Base-by-base conservation (phyloP, 2,888 invertebrate genomes). In the Eupithecia abbreviata region DNA sequence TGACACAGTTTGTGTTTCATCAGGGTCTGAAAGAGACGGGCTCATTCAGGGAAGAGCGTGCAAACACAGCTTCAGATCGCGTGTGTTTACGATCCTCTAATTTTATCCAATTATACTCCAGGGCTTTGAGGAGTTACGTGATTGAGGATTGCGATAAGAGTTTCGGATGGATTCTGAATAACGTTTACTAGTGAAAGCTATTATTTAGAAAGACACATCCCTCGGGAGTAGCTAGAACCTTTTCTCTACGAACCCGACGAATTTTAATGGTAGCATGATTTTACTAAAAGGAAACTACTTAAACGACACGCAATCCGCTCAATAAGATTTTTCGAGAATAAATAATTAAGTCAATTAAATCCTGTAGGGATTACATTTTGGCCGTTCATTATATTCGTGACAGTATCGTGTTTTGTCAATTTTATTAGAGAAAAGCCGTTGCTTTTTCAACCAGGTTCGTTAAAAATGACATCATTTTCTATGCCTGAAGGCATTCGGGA, bases 1-100 rank as follows among this genome's bases (percentile, higher is more conserved):
- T 92, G 93, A 91, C 93, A 92, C 88, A 93, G 93, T 94, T 94
- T 94, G 92, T 92, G 89, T 93, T 93, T 90, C 94, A 93, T 94
- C 92, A 91, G 89, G 88, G 84, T 82, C 86, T 92, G 90, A 92
- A 92, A 91, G 90, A 87, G 84, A 82, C 82, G 83, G 83, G 83
- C 82, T 88, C 86, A 90, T 91, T 91, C 89, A 91, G 86, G 55
- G 62, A 87, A 86, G 88, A 86, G 86, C 86, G 86, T 76, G 86
- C 87, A 91, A 90, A 92, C 91, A 90, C 85, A 83, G 85, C 81
- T 81, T 82, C 82, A 86, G 89, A 89, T 89, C 89, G 89, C 89
- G 87, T 89, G 80, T 88, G 88, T 89, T 89, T 87, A 88, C 89
- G 84, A 86, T 88, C 86, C 86, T 85, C 89, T 90, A 91, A 91